Evolutionary conservation across 2,888 invertebrate genomes (phyloP), one percentile per base, ranked within the genome.

Genomic region (Coelopa pilipes): DNA sequence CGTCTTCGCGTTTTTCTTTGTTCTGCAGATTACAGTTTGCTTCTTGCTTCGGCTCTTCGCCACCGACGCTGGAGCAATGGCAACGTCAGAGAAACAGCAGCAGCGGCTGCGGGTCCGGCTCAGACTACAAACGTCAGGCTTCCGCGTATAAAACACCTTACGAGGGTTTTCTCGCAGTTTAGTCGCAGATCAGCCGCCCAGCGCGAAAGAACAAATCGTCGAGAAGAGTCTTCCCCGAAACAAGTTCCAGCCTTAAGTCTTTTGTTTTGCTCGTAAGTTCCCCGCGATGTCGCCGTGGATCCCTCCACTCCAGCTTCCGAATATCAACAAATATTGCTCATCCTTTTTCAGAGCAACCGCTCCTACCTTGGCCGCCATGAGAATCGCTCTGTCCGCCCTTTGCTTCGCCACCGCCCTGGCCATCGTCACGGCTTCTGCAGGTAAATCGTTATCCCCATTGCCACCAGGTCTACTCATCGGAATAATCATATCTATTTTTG

Each of bases 311-410:
- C 34, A 7, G 7, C 34, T 34, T 34, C 34, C 34, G 34, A 7
- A 34, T 34, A 4, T 34, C 34, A 4, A 34, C 7, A 34, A 34
- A 34, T 34, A 34, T 34, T 4, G 7, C 34, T 34, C 34, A 34
- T 34, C 34, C 34, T 34, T 4, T 34, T 34, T 34, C 34, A 34
- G 34, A 34, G 7, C 7, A 4, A 4, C 34, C 7, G 34, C 2
- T 34, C 2, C 34, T 34, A 34, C 7, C 7, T 34, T 34, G 67
- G 62, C n/a, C 76, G 82, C 67, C 70, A 83, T 84, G 84, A 82
- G 83, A 76, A 81, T 80, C 76, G 73, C 77, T 24, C 73, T 82
- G 70, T 78, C 80, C 71, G 80, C 77, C 72, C 50, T 76, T 78
- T 67, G 78, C 80, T 17, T 78, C 66, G 72, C 72, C 12, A 72